Percentiles rank a stretch among this genome's conserved stretches.
Conservation (phyloP, 2,888 invertebrate species). For the Marasmarcha lunaedactyla region DNA sequence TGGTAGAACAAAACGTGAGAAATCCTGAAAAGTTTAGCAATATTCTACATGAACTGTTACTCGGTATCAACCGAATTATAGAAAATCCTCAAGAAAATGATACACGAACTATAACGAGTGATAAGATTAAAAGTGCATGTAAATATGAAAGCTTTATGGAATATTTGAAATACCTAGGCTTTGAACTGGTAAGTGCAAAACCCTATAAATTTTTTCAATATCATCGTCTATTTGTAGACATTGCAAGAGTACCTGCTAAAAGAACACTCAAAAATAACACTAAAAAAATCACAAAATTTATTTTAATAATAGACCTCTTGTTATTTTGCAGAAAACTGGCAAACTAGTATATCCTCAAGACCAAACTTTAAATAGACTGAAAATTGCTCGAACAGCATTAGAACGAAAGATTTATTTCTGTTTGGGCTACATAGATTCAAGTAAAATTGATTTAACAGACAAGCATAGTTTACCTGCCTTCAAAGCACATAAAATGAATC, state of each 20-base stretch:
- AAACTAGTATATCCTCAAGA: constrained; percentile 31
- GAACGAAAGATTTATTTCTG: constrained; percentile 49
- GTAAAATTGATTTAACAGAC: constrained; percentile 11
- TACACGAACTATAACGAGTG: constrained; percentile 33
- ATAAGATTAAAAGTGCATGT: constrained; percentile 27
- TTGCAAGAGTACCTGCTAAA: too few relatives aligned
- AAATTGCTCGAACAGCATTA: constrained; percentile 42
- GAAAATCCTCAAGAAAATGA: constrained; percentile 48
- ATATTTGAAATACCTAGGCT: constrained; percentile 54
- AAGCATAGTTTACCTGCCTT: constrained; percentile 10
- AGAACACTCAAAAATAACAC: too few relatives aligned
- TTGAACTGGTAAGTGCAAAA: constrained; percentile 37
- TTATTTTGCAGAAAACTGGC: too few relatives aligned
- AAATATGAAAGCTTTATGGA: constrained; percentile 33
- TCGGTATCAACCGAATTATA: constrained; percentile 37
- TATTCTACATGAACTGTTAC: constrained; percentile 40
- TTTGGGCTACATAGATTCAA: constrained; percentile 21
- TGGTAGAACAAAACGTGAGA: constrained; percentile 45
- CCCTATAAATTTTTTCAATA: too few relatives aligned
- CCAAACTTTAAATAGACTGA: constrained; percentile 32
- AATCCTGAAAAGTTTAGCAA: constrained; percentile 35
- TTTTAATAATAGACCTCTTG: too few relatives aligned
- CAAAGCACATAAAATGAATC: constrained; percentile 26
- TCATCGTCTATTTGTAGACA: too few relatives aligned
- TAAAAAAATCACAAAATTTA: too few relatives aligned